A percentile compares a stretch with the other conserved stretches of the same genome.
These are phyloP conservation scores for Lagorchestes hirsutus DNA, from an alignment of 2,797 vertebrate genomes.

Conservation along the genomic window DNA sequence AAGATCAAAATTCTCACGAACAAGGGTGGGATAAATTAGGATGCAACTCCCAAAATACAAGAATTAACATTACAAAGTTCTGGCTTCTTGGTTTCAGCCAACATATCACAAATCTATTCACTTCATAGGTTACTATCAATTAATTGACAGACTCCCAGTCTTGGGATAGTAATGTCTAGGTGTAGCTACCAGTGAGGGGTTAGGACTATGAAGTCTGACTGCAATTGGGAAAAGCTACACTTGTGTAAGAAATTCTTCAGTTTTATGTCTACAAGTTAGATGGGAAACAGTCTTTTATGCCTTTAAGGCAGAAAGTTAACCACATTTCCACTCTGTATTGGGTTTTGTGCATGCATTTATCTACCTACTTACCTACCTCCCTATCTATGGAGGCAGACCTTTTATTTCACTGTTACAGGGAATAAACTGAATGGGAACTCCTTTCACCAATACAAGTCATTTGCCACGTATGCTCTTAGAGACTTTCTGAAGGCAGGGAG, in stretches of 20 bases:
- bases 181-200: conserved; percentile 4
- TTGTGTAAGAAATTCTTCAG: background rate
- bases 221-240: background rate
- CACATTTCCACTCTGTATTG: background rate
- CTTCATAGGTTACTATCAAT: conserved; percentile 51
- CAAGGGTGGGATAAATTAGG: background rate
- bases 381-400: background rate
- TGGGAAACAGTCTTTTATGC: background rate
- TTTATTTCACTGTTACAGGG: background rate
- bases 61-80: conserved; percentile 43
- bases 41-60: conserved; percentile 47
- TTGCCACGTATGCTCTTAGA: background rate
- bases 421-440: background rate
- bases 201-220: background rate
- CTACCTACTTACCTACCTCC: no score
- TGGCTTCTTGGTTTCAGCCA: background rate
- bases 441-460: background rate
- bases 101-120: background rate
- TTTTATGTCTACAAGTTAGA: background rate
- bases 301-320: background rate
- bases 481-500: background rate
- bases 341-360: background rate
- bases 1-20: background rate
- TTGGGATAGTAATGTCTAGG: background rate
- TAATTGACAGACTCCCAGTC: conserved; percentile 25